phyloP scores from a whole-genome alignment of 2,113 vertebrate species.

The Xyliphius kryptos region DNA sequence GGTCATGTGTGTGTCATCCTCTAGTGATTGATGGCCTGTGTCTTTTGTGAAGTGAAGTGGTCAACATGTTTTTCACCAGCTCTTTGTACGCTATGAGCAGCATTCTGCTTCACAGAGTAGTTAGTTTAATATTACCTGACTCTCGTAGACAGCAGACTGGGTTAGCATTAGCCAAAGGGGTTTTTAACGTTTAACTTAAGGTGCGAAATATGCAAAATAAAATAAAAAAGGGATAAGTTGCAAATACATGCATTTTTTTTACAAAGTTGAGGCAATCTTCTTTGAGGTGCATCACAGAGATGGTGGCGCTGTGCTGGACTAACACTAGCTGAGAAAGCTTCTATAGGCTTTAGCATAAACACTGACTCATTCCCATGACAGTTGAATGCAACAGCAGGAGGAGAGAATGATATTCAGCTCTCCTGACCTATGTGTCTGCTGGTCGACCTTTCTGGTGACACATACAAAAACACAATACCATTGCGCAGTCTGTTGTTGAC shows the following conservation, averaged over 20 bases:
- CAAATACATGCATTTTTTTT: too few species aligned
- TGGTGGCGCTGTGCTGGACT: constrained; percentile 49
- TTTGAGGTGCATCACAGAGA: too few species aligned
- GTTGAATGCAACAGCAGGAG: constrained; percentile 42
- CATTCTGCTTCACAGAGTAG: too few species aligned
- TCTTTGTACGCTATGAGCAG: too few species aligned
- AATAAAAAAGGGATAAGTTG: too few species aligned
- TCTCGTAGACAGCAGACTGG: too few species aligned
- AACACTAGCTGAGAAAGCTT: constrained; percentile 47
- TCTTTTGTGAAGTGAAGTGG: constrained; percentile 64
- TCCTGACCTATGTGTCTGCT: constrained; percentile 60
- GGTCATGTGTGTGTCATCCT: constrained; percentile 74
- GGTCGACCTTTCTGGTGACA: constrained; percentile 31
- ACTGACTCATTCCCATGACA: constrained; percentile 56
- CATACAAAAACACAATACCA: constrained; percentile 37
- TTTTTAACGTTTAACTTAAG: too few species aligned
- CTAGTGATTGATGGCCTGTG: constrained; percentile 63
- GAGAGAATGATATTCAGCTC: constrained; percentile 60
- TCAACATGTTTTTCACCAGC: constrained; percentile 47
- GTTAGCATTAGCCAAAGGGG: too few species aligned
- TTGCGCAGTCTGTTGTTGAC: too few species aligned
- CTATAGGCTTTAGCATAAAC: constrained; percentile 48
- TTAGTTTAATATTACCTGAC: too few species aligned
- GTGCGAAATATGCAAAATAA: too few species aligned
- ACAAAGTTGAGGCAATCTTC: too few species aligned